Base-by-base conservation (phyloP, 2,113 vertebrate genomes). In the Alethe diademata region DNA sequence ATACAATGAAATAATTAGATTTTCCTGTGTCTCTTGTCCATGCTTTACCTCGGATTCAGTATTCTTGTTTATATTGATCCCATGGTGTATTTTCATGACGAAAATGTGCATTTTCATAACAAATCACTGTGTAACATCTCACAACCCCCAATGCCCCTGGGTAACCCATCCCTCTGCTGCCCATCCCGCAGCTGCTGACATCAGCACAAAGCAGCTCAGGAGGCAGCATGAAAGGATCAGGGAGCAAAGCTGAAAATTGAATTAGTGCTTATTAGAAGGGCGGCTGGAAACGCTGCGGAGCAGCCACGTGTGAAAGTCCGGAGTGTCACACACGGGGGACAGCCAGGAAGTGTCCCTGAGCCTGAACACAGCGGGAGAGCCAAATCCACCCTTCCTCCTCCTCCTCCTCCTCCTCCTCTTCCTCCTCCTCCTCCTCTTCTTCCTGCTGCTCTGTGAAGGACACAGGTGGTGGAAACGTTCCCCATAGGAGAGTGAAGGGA, bases 201-300 rank as follows among this genome's bases (percentile, higher is more conserved):
- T 96, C 94, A 95, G 86, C 5, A 8, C 64, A 92, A 96, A 96
- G 81, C 90, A 1, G 94, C 94, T 96, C 94, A 96, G 93, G 78
- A 88, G 86, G 79, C 2, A 2, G 93, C 90, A 31, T 4, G 80
- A 61, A 87, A 53, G 92, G 95, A 92, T 97, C 92, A 95, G 48
- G 85, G 43, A 93, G 64, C 53, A 88, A 95, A 97, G 96, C 94
- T 0, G 94, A 88, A 95, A 96, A 96, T 94, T 78, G 88, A 96
- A 96, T 97, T 97, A 97, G 69, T 0, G 2, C 56, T 64, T n/a
- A 88, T 93, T 90, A 93, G 86, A 25, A 51, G 78, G 84, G 74
- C 45, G 28, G 56, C 85, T 86, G 94, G 92, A 54, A 23, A 8
- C 3, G 67, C 66, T 2, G 4, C 2, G 1, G 75, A 53, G 85